Base-by-base conservation (phyloP, 2,888 invertebrate species). In the Falcaria lacertinaria region DNA sequence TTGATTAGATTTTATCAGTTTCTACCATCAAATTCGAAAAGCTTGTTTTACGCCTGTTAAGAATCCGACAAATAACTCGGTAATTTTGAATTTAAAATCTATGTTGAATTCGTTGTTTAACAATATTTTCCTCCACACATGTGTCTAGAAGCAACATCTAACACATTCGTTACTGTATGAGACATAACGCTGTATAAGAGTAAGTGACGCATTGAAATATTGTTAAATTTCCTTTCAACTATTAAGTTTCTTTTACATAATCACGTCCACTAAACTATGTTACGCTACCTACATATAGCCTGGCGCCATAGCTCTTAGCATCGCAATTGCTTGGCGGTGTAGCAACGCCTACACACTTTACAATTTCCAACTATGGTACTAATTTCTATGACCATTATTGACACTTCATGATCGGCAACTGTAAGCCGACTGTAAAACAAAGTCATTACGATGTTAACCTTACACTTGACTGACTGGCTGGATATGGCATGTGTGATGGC, bases 341-440 rank as follows among this genome's bases (percentile, higher is more conserved):
- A 54, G 62, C 65, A 47, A 56, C 59, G 39, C 43, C 39, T 52
- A 53, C 52, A 19, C 41, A 48, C 42, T 52, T 52, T 60, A 58
- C 60, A 60, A 52, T 55, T 60, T 55, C 67, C 70, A 60, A 68
- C 60, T 67, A 66, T 52, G 64, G 69, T 57, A 67, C 68, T 72
- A 73, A 75, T 70, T 71, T 67, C 70, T 66, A 73, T 70, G 68
- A 66, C 64, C 69, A 66, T 70, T 79, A 78, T 81, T 82, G 78
- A 81, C 79, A 74, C 67, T 58, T 73, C 66, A 76, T 79, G 75
- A 78, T 69, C 65, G 58, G 47, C 62, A 69, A 73, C 76, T 66
- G 66, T 68, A 61, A 51, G 60, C 70, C 69, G 72, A 60, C 67
- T 71, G 64, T 69, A 68, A 72, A 73, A 72, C 73, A 68, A 68